Conservation (phyloP, 92 coral and sea anemone species). For the Phenganax marumi region DNA sequence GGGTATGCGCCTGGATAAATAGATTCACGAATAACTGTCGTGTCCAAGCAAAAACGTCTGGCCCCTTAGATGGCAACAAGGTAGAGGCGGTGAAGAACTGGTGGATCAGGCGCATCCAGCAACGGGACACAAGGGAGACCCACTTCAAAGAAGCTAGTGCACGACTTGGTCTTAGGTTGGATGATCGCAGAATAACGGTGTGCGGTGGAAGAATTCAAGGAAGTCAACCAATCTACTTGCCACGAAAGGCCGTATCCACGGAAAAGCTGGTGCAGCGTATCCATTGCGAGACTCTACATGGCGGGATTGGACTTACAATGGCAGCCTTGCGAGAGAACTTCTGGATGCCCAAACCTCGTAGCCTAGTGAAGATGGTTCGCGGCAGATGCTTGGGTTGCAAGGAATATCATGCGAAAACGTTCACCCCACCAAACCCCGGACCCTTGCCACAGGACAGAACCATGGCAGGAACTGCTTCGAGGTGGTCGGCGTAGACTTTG, state of each 20-base stretch:
- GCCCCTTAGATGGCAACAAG: conserved; percentile 30
- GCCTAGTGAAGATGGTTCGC: background rate
- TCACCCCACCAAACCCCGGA: background rate
- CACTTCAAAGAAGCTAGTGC: background rate
- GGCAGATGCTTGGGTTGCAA: background rate
- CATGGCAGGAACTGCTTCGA: background rate
- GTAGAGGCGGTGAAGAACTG: conserved; percentile 15
- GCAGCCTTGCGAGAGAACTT: conserved; percentile 40
- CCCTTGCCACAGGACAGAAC: background rate
- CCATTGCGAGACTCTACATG: conserved; percentile 43
- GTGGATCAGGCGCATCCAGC: conserved; percentile 45
- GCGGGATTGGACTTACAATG: conserved; percentile 55
- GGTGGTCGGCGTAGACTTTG: conserved; percentile 25
- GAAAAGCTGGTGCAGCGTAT: conserved; percentile 42
- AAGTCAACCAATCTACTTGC: conserved; percentile 28
- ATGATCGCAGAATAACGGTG: conserved; percentile 5
- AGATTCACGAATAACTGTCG: conserved; percentile 47
- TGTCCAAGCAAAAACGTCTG: conserved; percentile 10
- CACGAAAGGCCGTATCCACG: conserved; percentile 18
- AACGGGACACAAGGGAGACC: background rate
- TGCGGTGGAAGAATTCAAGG: conserved; percentile 42
- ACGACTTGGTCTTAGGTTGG: conserved; percentile 22
- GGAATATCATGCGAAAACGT: background rate
- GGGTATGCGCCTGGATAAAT: conserved; percentile 30
- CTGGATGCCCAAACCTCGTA: conserved; percentile 42